Conservation (phyloP, 2,888 invertebrate genomes). For the Caenorhabditis sp. region DNA sequence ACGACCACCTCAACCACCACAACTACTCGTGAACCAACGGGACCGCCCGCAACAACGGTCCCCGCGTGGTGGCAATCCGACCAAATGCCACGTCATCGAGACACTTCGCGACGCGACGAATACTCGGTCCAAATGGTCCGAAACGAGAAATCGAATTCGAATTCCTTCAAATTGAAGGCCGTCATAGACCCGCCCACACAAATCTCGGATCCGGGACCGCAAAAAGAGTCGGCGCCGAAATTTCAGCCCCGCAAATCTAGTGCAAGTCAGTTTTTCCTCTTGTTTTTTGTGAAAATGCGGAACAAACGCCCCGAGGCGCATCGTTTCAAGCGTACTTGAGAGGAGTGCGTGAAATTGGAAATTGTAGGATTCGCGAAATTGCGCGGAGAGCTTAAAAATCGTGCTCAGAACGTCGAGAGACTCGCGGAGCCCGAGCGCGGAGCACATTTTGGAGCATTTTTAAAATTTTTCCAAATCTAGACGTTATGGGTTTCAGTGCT, state of each 20-base stretch:
- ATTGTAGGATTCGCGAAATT: neutral
- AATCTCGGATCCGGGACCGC: conserved; percentile 14
- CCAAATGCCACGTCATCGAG: conserved; percentile 43
- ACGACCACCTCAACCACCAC: conserved; percentile 15
- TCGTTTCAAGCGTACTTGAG: conserved; percentile 7
- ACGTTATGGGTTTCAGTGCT: neutral
- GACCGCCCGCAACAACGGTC: conserved; percentile 25
- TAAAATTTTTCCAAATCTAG: neutral
- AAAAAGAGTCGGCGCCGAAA: conserved; percentile 16
- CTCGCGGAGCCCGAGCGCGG: neutral
- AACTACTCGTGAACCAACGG: conserved; percentile 3
- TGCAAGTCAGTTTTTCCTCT: conserved; percentile 43
- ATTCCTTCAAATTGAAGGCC: conserved; percentile 7
- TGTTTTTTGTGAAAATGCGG: neutral
- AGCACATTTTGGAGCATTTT: conserved; percentile 3
- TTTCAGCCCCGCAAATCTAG: conserved; percentile 39
- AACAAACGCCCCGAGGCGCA: neutral
- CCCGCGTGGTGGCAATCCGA: conserved; percentile 39
- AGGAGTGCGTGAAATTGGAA: neutral
- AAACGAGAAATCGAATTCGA: neutral
- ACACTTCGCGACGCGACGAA: conserved; percentile 12
- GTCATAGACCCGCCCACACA: conserved; percentile 30
- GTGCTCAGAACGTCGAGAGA: neutral
- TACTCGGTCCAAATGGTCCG: neutral
- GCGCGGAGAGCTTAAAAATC: neutral